Evolutionary conservation across 2,888 invertebrate species (phyloP), one percentile per base, ranked within the genome.

Genomic region (Thymelicus acteon): DNA sequence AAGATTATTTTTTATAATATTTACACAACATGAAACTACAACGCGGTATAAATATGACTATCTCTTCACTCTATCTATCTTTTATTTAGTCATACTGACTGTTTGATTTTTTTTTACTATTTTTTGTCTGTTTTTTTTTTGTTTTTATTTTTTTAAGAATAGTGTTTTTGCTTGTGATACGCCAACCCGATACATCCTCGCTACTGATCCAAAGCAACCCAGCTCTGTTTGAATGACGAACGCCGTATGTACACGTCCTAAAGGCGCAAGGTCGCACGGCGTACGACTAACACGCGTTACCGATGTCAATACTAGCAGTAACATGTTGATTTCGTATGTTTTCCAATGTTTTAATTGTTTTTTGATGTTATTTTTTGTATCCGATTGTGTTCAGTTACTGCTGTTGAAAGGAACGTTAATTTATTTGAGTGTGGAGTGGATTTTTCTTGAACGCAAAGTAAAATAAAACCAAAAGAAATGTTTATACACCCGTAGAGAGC

Each of bases 1-100:
- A 79, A 78, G 78, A 78, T 79, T 72, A 74, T 74, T 76, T 81
- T 77, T 69, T 75, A 72, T 76, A 71, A 70, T 72, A 74, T 77
- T 68, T 76, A 75, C 89, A 89, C 76, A 85, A 91, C 91, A 90
- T 86, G 24, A 73, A 86, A 86, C 82, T 84, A 92, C 92, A 91
- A 84, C 85, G 90, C 89, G 91, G 85, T 90, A 92, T 90, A 87
- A 89, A 92, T 92, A 92, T 91, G 89, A 88, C 90, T 91, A 78
- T 90, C 84, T 88, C 87, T 90, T 74, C 88, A 70, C 84, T 91
- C 85, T 89, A 73, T 91, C 91, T 93, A 78, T 91, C 88, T 92
- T 89, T 92, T 90, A 83, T 89, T 93, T 87, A 93, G 93, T 93
- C 93, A 93, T 93, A 93, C 92, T 93, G 93, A 93, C 93, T 93